Evolutionary conservation across 2,113 vertebrate genomes (phyloP).

Genomic region (Delphinus delphis): DNA sequence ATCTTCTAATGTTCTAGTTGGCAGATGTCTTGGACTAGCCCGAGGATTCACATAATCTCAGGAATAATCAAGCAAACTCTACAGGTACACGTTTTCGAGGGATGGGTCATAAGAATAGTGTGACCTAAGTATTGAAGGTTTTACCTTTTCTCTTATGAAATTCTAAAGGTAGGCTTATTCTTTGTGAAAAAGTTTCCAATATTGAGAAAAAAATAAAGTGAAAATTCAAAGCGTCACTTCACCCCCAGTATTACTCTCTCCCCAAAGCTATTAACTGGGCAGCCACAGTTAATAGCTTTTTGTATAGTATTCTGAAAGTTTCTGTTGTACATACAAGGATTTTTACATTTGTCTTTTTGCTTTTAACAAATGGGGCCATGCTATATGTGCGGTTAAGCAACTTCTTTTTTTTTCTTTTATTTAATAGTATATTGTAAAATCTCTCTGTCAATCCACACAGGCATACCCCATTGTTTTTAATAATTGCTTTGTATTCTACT

Average conservation of each 20-base stretch:
- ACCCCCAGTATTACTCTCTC: not conserved
- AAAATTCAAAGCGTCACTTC: not conserved
- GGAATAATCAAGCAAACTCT: not conserved
- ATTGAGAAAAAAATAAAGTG: not conserved
- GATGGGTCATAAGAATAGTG: not conserved
- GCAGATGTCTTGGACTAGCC: constrained; percentile 67
- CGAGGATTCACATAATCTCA: constrained; percentile 68
- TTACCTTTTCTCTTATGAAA: not conserved
- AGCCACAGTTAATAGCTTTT: not conserved
- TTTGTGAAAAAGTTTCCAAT: not conserved
- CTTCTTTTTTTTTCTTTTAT: not conserved
- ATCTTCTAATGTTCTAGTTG: constrained; percentile 48
- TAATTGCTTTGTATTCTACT: not conserved
- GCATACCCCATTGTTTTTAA: not conserved
- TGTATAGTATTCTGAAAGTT: not conserved
- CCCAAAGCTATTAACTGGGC: not conserved
- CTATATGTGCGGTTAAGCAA: not conserved
- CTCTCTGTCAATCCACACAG: not conserved
- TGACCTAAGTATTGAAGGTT: not conserved
- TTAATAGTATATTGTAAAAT: not conserved
- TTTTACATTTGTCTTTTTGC: not conserved
- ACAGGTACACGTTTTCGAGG: not conserved
- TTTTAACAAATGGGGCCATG: not conserved
- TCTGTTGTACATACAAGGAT: not conserved
- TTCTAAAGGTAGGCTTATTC: not conserved